These are phyloP conservation scores for Temnothorax curvispinosus DNA, from an alignment of 1,140 invertebrate species.

Conservation along the genomic window DNA sequence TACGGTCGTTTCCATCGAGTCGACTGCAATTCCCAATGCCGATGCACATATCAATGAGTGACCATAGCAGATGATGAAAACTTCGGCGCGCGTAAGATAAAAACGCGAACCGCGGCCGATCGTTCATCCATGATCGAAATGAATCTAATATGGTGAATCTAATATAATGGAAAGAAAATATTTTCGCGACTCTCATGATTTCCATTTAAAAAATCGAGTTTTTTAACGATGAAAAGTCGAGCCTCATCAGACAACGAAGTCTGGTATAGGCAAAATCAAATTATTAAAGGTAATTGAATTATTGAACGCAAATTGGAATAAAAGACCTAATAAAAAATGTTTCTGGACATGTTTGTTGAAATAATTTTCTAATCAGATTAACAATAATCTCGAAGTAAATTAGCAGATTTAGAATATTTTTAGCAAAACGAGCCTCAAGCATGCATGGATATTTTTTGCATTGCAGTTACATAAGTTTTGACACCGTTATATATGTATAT, in stretches of 20 bases:
- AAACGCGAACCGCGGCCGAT: background rate
- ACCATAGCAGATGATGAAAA: constrained; percentile 7
- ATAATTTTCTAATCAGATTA: background rate
- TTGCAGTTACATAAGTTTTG: background rate
- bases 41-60: constrained; percentile 52
- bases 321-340: background rate
- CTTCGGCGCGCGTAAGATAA: background rate
- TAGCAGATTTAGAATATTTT: background rate
- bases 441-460: background rate
- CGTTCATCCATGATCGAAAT: constrained; percentile 34
- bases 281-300: background rate
- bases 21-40: constrained; percentile 48
- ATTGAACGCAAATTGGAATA: background rate
- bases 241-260: too few relatives aligned
- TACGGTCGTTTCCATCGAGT: constrained; percentile 48
- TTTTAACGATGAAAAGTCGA: background rate
- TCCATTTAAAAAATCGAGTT: background rate
- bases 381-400: background rate
- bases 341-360: background rate
- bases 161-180: constrained; percentile 48
- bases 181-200: background rate
- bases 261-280: background rate
- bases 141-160: constrained; percentile 8
- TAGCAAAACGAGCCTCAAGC: background rate
- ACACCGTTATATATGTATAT: background rate